Evolutionary conservation across 2,113 vertebrate species (phyloP).

Genomic region (Neopipo cinnamomea): DNA sequence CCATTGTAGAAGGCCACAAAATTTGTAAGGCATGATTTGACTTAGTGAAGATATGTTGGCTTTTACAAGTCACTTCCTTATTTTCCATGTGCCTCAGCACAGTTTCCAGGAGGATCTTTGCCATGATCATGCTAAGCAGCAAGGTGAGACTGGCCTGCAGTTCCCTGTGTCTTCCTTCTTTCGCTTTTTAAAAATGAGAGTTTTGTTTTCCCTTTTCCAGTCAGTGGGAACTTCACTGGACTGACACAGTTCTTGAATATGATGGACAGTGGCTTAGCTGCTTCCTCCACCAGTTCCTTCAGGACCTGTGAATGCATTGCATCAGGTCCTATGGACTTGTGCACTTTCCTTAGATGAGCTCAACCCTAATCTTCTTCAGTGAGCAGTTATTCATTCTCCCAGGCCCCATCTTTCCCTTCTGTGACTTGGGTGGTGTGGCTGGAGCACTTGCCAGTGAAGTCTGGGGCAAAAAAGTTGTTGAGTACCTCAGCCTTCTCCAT

Average conservation of each 20-base stretch:
- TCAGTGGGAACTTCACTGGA: not conserved
- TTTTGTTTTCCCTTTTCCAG: not conserved
- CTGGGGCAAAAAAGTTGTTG: not conserved
- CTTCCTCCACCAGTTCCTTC: not conserved
- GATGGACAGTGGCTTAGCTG: not conserved
- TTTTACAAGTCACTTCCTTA: not conserved
- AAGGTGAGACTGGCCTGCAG: not conserved
- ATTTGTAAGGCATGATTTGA: not conserved
- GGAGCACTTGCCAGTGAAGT: not conserved
- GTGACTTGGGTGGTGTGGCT: not conserved
- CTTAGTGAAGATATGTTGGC: not conserved
- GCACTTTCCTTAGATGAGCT: not conserved
- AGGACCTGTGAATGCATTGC: not conserved
- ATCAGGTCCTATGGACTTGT: not conserved
- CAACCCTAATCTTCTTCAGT: not conserved
- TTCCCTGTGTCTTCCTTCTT: not conserved
- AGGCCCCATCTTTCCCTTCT: rapidly evolving
- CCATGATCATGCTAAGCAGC: not conserved
- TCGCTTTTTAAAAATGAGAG: not conserved
- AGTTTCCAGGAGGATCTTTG: not conserved
- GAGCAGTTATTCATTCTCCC: not conserved
- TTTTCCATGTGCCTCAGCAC: not conserved
- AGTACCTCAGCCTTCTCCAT: not conserved
- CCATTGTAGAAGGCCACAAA: not conserved
- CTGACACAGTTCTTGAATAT: not conserved